These are phyloP conservation scores for Pseudopleuronectes americanus DNA, from an alignment of 2,797 vertebrate genomes.

Conservation along the genomic window DNA sequence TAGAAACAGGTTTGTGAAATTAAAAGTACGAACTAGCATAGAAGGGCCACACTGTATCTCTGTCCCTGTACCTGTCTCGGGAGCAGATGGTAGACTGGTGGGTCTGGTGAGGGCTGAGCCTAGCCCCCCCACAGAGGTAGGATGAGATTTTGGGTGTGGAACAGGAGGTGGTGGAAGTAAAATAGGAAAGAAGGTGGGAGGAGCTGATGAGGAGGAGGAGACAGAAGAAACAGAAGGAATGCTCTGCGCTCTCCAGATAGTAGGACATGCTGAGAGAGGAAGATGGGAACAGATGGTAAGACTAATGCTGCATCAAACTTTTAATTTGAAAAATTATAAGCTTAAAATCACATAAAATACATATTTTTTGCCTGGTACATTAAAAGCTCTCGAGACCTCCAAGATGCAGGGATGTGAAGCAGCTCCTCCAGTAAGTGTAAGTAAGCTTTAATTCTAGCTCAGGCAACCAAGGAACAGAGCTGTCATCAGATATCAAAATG, in stretches of 20 bases:
- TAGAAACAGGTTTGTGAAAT: conserved; percentile 15
- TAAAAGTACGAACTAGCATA: neutral
- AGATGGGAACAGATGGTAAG: neutral
- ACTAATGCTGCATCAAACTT: neutral
- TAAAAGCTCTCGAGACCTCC: too few relatives aligned
- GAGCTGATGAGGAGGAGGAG: conserved; percentile 50
- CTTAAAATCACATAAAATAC: neutral
- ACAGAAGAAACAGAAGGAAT: conserved; percentile 49
- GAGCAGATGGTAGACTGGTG: conserved; percentile 80
- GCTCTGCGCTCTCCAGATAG: conserved; percentile 48
- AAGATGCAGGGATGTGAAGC: too few relatives aligned
- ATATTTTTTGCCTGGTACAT: too few relatives aligned
- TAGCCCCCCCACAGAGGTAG: conserved; percentile 46
- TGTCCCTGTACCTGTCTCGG: conserved; percentile 76
- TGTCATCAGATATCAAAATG: too few relatives aligned
- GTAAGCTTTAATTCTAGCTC: too few relatives aligned
- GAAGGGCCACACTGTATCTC: neutral
- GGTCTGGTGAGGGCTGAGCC: conserved; percentile 73
- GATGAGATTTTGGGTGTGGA: conserved; percentile 50
- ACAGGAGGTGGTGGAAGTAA: conserved; percentile 33
- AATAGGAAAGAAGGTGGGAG: conserved; percentile 49
- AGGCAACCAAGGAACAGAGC: too few relatives aligned
- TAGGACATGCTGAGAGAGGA: conserved; percentile 28
- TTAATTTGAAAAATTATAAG: neutral
- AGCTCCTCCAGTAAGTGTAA: too few relatives aligned